Evolutionary conservation across 2,113 vertebrate genomes (phyloP).

Genomic region (Sebastes schlegelii): DNA sequence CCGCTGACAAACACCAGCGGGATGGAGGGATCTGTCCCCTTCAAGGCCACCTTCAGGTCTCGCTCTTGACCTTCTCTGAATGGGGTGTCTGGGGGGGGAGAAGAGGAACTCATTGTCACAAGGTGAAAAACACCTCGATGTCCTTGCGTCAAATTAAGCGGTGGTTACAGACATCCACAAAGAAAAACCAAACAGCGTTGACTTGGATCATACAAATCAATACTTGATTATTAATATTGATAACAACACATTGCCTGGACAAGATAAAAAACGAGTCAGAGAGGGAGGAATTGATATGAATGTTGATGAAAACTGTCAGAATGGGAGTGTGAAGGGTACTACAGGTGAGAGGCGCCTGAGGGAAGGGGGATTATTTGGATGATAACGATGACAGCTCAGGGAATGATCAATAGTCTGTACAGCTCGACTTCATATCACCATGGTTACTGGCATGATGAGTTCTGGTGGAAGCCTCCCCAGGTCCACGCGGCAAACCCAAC

Average conservation of each 20-base stretch:
- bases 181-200: background rate
- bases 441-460: constrained; percentile 62
- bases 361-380: constrained; percentile 59
- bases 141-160: background rate
- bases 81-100: constrained; percentile 76
- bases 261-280: constrained; percentile 2
- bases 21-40: constrained; percentile 83
- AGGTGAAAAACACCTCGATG: background rate
- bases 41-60: constrained; percentile 89
- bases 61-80: constrained; percentile 89
- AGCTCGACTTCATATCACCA: constrained; percentile 61
- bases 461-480: constrained; percentile 22
- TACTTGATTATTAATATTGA: constrained; percentile 14
- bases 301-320: constrained; percentile 39
- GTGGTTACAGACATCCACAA: background rate
- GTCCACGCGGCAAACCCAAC: constrained; percentile 9
- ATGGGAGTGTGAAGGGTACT: constrained; percentile 40
- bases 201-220: constrained; percentile 8
- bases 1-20: constrained; percentile 94
- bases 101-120: background rate
- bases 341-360: constrained; percentile 40
- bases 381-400: constrained; percentile 58
- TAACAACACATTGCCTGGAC: constrained; percentile 5
- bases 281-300: background rate
- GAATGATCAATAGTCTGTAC: constrained; percentile 64